Base-by-base conservation (phyloP, 2,888 invertebrate species). In the Drosophila birchii region DNA sequence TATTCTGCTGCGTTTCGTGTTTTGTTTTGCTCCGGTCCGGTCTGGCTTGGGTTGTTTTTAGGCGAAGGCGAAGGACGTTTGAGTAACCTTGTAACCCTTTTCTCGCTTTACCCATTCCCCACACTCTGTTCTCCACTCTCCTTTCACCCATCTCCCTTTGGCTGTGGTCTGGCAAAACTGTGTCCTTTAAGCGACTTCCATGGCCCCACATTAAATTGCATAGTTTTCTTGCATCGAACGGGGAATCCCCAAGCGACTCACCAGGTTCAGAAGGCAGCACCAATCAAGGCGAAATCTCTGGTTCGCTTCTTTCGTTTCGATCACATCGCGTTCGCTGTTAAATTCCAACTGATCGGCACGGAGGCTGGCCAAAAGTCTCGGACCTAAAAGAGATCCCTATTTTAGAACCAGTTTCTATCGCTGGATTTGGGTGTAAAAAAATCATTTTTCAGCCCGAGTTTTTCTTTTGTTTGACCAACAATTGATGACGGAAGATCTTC, bases 51-150 rank as follows among this genome's bases (percentile, higher is more conserved):
- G 47, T 74, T 56, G 54, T 55, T 63, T 79, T 78, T 74, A 78
- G 78, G 82, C 80, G 82, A 81, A 78, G 80, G 83, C 88, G 90
- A 90, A 91, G 91, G 91, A 87, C 90, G 85, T 90, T 90, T 86
- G 81, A 79, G 79, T 90, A 91, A 91, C 90, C 91, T 91, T 91
- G 91, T 89, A 90, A 90, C 89, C 90, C 85, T 89, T 90, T 89
- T 82, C 51, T 55, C 63, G 58, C 75, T 58, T 41, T 54, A 29
- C 68, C 39, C 38, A 34, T 59, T 47, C 16, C 51, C 51, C 51
- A 53, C 36, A 36, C 11, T 36, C 36, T 23, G 20, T 20, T 36
- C 34, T 34, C 20, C 51, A 23, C 16, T 53, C 64, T 39, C 66
- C 45, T 44, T 62, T 62, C 70, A 60, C 53, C 43, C 26, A 57